Evolutionary conservation across 2,888 invertebrate genomes (phyloP), one percentile per base, ranked within the genome.

Genomic region (Electrophaes corylata): DNA sequence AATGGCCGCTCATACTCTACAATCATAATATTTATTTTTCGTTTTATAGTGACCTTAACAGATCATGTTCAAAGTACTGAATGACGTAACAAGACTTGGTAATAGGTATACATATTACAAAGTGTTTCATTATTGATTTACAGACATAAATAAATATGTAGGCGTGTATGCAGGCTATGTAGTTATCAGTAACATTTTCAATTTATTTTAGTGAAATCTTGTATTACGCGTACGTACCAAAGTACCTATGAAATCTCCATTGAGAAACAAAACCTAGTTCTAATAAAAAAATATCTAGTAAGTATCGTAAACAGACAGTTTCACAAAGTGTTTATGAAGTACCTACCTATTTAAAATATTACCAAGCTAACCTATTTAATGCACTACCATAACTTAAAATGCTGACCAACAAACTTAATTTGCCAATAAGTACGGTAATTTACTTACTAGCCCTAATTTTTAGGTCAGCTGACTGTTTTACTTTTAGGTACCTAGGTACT

Each of bases 1-100:
- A 91, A 91, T 91, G 91, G 91, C 91, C 85, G 91, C 88, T 81
- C 77, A 78, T 82, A 84, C 83, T 88, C 84, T 87, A 90, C 89
- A 90, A 90, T 91, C 91, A 91, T 91, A 91, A 91, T 91, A 91
- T 91, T 91, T 91, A 91, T 91, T 88, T 79, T 87, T 88, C 88
- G 83, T 86, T 86, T 80, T 78, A 86, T 86, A 84, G 86, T 91
- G 89, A 91, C 91, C 91, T 89, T 91, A 88, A 82, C 86, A 84
- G 88, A 86, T 86, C 87, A 88, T 83, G 86, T 86, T 86, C 88
- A 88, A 90, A 88, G 89, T 89, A 89, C 87, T 88, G 83, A 86
- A 86, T 90, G 86, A 90, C 86, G 88, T 87, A 90, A 90, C 82
- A 79, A 81, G 74, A 76, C 73, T 79, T 81, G 79, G 73, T 80